phyloP scores from a whole-genome alignment of 1,140 invertebrate genomes.

The Anastatus disparis region DNA sequence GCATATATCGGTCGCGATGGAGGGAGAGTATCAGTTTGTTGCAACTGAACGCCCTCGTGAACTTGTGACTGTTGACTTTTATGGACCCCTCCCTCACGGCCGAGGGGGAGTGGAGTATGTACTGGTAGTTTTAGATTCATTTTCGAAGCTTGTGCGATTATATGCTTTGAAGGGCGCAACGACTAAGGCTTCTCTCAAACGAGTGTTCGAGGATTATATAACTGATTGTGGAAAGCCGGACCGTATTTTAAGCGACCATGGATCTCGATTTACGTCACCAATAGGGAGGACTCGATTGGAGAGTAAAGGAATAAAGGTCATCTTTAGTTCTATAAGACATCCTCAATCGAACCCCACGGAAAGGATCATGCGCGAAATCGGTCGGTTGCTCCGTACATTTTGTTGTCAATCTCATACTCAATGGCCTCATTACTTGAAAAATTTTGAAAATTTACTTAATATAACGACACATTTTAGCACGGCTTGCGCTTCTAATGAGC shows the following conservation, averaged over 20 bases:
- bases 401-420: conserved; percentile 6
- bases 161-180: neutral
- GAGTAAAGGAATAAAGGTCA: no score
- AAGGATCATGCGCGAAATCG: conserved; percentile 18
- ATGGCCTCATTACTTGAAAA: no score
- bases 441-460: conserved; percentile 33
- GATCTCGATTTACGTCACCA: no score
- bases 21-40: neutral
- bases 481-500: conserved; percentile 27
- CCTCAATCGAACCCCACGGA: neutral
- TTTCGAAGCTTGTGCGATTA: no score
- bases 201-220: neutral
- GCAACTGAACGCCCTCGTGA: neutral
- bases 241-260: no score
- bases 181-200: neutral
- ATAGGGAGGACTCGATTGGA: no score
- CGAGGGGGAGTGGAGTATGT: neutral
- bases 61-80: neutral
- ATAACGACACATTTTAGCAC: conserved; percentile 18
- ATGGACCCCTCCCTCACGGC: neutral
- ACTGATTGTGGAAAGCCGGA: neutral
- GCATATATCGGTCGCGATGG: neutral
- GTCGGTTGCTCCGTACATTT: neutral
- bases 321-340: no score
- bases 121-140: no score